A percentile compares a stretch with the other conserved stretches of the same genome.
Conservation (phyloP, 2,113 vertebrate species). For the Alligator sinensis region DNA sequence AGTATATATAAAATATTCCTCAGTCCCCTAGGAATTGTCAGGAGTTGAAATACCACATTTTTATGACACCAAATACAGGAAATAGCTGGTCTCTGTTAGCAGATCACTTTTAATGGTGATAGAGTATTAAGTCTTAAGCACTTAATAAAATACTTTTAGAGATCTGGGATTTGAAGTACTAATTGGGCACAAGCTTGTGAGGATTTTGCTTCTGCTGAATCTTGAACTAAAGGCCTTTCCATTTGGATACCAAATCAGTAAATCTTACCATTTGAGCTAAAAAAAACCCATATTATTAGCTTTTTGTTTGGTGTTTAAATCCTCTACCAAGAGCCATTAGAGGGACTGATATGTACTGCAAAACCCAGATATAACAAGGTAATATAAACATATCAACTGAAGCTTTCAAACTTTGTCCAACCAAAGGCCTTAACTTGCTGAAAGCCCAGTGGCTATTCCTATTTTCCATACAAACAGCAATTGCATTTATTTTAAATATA, state of each 20-base stretch:
- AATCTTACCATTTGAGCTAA: background rate
- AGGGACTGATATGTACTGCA: background rate
- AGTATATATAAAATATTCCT: conserved; percentile 45
- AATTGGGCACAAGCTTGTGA: background rate
- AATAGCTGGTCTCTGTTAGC: conserved; percentile 7
- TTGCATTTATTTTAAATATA: background rate
- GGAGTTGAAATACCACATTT: conserved; percentile 48
- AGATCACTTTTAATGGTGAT: conserved; percentile 25
- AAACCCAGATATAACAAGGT: background rate
- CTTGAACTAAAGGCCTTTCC: conserved; percentile 3
- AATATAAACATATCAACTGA: background rate
- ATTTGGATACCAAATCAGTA: background rate
- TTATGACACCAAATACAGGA: conserved; percentile 18
- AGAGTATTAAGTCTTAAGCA: conserved; percentile 1
- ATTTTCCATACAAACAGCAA: background rate
- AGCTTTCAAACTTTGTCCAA: background rate
- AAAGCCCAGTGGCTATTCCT: background rate
- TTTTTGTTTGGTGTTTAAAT: background rate
- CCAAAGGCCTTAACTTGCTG: background rate
- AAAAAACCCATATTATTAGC: background rate
- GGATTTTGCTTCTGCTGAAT: background rate
- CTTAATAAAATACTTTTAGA: conserved; percentile 18
- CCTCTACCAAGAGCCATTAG: background rate
- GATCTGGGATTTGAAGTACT: background rate
- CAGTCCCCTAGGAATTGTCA: background rate